These are phyloP conservation scores for Panorpa germanica DNA, from an alignment of 2,888 invertebrate species.

Conservation along the genomic window DNA sequence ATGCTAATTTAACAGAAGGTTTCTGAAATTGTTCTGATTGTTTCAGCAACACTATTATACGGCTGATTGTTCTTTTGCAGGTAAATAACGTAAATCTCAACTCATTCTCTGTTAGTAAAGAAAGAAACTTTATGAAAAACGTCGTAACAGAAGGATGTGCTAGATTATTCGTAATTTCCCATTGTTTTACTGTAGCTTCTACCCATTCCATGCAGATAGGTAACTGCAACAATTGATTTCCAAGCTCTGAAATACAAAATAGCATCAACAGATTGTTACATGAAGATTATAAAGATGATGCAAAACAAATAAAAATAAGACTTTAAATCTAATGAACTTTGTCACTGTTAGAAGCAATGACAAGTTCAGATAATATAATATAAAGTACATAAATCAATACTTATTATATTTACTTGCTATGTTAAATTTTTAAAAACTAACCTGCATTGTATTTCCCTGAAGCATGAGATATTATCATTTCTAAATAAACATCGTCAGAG, in stretches of 20 bases:
- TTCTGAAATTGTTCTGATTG: slow-evolving; percentile 18
- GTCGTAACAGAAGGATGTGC: slow-evolving; percentile 29
- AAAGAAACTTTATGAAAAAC: slow-evolving; percentile 42
- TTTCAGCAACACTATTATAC: slow-evolving; percentile 15
- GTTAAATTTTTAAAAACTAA: slow-evolving; percentile 16
- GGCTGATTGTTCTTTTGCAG: slow-evolving; percentile 20
- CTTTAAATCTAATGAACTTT: slow-evolving; percentile 1
- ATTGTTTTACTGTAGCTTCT: slow-evolving; percentile 21
- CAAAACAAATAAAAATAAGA: slow-evolving; percentile 4
- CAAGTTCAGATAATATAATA: too few species aligned
- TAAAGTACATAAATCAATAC: too few species aligned
- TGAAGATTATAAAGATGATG: slow-evolving; percentile 1
- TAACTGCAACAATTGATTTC: slow-evolving; percentile 18
- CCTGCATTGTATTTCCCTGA: slow-evolving; percentile 29
- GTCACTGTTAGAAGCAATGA: too few species aligned
- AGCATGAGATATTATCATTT: slow-evolving; percentile 39
- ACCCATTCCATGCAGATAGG: slow-evolving; percentile 26
- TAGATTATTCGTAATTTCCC: slow-evolving; percentile 19
- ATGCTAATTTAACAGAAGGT: slow-evolving; percentile 46
- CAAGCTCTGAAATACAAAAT: slow-evolving; percentile 19
- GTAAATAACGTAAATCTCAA: slow-evolving; percentile 35
- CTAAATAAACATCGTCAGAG: slow-evolving; percentile 41
- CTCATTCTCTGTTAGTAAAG: slow-evolving; percentile 37
- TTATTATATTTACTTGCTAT: too few species aligned
- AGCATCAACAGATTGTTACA: slow-evolving; percentile 2